These are phyloP conservation scores for Stigmatopora nigra DNA, from an alignment of 2,113 vertebrate species.

Conservation along the genomic window DNA sequence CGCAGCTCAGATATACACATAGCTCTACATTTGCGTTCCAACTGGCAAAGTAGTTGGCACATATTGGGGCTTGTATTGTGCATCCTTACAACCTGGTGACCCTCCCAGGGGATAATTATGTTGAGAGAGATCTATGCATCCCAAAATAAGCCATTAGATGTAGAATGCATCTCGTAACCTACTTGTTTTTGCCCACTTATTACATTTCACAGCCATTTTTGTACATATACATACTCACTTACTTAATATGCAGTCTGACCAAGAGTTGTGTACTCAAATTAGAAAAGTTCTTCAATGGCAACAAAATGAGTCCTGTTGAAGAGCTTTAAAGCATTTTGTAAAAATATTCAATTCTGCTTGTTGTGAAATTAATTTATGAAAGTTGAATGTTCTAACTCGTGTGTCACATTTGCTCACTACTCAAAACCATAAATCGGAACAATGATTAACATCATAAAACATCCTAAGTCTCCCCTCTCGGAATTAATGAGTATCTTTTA, in stretches of 20 bases:
- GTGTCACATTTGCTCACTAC: too few relatives aligned
- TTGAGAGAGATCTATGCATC: slow-evolving; percentile 25
- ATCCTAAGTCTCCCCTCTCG: too few relatives aligned
- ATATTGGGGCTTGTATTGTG: slow-evolving; percentile 34
- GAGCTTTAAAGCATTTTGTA: too few relatives aligned
- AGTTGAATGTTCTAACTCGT: too few relatives aligned
- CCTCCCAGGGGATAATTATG: slow-evolving; percentile 36
- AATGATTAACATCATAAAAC: too few relatives aligned
- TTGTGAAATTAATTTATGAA: too few relatives aligned
- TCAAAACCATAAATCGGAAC: too few relatives aligned
- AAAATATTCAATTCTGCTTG: too few relatives aligned
- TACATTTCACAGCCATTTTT: slow-evolving; percentile 15
- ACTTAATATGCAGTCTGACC: background rate
- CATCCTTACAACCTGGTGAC: slow-evolving; percentile 21
- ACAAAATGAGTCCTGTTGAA: too few relatives aligned
- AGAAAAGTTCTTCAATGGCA: too few relatives aligned
- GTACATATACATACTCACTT: background rate
- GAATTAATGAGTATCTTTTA: background rate
- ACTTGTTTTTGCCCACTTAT: slow-evolving; percentile 17
- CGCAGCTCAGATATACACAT: slow-evolving; percentile 22
- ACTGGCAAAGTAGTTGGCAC: slow-evolving; percentile 26
- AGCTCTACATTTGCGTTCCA: slow-evolving; percentile 39
- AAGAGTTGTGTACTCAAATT: too few relatives aligned
- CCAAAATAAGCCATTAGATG: slow-evolving; percentile 12
- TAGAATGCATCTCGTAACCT: slow-evolving; percentile 16